phyloP scores from a whole-genome alignment of 2,888 invertebrate species.

The Camponotus fellah region DNA sequence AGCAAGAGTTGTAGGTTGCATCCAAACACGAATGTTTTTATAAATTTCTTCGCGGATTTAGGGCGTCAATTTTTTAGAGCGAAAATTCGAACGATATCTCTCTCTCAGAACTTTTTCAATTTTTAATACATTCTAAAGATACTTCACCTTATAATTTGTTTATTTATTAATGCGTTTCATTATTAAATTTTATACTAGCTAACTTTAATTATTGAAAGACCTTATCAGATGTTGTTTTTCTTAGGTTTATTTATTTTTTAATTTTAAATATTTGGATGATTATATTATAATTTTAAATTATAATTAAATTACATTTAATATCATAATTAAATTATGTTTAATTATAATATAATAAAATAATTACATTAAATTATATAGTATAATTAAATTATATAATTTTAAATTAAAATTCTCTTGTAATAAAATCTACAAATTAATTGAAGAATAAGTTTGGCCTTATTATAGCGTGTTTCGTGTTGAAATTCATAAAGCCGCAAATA shows the following conservation, averaged over 20 bases:
- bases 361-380: no score
- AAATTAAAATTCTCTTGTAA: background rate
- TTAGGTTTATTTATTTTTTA: background rate
- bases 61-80: background rate
- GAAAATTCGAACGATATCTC: background rate
- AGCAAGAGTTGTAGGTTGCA: background rate
- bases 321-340: no score
- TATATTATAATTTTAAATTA: background rate
- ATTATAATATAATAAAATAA: no score
- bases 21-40: background rate
- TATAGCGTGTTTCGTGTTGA: background rate
- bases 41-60: background rate
- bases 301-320: background rate
- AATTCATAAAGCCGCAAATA: slow-evolving; percentile 3
- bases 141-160: background rate
- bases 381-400: no score
- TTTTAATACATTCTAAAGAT: background rate
- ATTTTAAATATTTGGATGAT: slow-evolving; percentile 11
- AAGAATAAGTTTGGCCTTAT: background rate
- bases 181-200: background rate
- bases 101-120: background rate
- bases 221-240: background rate
- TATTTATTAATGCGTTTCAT: background rate
- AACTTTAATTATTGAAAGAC: background rate
- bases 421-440: slow-evolving; percentile 1